Conservation (phyloP, 2,797 vertebrate species). For the Vultur gryphus region DNA sequence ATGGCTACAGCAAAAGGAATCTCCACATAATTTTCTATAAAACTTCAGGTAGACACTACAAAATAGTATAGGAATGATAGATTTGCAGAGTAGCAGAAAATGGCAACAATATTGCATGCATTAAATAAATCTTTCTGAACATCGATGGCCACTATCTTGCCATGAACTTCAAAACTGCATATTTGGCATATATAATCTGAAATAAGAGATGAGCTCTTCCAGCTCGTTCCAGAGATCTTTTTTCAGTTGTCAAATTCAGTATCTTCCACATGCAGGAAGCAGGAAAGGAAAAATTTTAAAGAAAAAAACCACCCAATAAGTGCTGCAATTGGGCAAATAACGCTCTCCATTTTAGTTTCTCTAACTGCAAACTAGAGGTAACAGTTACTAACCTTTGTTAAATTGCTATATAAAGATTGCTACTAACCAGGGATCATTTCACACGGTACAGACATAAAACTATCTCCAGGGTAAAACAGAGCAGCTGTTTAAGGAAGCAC, state of each 20-base stretch:
- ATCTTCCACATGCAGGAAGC: background rate
- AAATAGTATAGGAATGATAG: background rate
- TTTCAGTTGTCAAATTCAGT: background rate
- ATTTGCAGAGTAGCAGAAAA: background rate
- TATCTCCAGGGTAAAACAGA: background rate
- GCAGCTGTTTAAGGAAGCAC: background rate
- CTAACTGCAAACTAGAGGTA: background rate
- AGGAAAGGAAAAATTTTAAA: background rate
- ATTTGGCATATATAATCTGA: background rate
- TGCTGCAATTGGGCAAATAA: background rate
- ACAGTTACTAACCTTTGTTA: background rate
- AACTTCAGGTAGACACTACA: background rate
- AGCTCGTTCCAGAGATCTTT: background rate
- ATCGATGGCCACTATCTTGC: rapidly evolving
- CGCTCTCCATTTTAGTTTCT: background rate
- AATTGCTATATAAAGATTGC: background rate
- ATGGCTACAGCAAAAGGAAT: background rate
- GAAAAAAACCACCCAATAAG: background rate
- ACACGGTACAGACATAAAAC: background rate
- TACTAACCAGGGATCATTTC: background rate
- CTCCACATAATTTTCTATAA: background rate
- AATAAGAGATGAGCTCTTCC: background rate
- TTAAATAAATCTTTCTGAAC: background rate
- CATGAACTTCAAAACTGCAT: background rate
- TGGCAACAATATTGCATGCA: background rate